Base-by-base conservation (phyloP, 2,113 vertebrate species). In the Corythornis vintsioides region DNA sequence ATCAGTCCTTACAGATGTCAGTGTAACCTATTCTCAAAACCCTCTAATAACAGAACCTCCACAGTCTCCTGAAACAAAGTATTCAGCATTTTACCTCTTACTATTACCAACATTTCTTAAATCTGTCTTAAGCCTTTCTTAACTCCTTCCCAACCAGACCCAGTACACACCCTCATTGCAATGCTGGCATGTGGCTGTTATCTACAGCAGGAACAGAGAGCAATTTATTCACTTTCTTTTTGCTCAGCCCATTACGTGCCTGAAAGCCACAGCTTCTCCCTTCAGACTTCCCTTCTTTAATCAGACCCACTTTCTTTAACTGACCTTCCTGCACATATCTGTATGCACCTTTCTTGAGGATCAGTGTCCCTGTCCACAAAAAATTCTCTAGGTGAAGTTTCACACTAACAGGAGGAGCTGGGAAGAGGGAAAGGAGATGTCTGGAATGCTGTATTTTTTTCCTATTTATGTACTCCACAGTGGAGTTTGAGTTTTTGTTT, bases 1-100 rank as follows among this genome's bases (percentile, higher is more conserved):
- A 73, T 77, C 72, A 88, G 33, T 77, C 67, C 56, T 89, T 71
- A 77, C 75, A 86, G 72, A 81, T 83, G 29, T 86, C 86, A 77
- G 65, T 18, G 56, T 77, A 92, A 86, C 56, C 67, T 80, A 33
- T 67, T 86, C 48, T 60, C 67, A 33, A 86, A 91, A 92, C 40
- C 3, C 40, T 72, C 69, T 85, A 77, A 83, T 63, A 89, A 76
- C 60, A 81, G 72, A 89, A 83, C 26, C 3, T 60, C 26, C 7
- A 43, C 13, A 53, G 40, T 63, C 76, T 91, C 83, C 35, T 53
- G 85, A 78, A 79, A 83, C 35, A 31, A 81, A 77, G 56, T 56
- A 64, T 83, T 77, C 65, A 48, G 40, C 3, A 2, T 74, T 93
- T 91, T 80, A 61, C 18, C 81, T 29, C 21, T 56, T 59, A 52